These are phyloP conservation scores for Yponomeuta cagnagella DNA, from an alignment of 2,888 invertebrate species.

Conservation along the genomic window DNA sequence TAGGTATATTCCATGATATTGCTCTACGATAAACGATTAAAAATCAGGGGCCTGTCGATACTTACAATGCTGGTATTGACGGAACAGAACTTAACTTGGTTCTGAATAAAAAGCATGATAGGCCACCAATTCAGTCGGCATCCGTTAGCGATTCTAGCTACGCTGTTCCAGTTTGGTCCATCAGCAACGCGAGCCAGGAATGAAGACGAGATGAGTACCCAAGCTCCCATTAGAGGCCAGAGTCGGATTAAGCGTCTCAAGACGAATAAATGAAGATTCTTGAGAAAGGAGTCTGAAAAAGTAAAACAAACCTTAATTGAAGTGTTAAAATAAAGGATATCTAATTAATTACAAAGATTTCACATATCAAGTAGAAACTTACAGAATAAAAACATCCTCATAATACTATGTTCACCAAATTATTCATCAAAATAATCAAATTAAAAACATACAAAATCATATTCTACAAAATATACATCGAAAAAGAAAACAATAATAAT, in stretches of 20 bases:
- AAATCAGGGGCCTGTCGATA: no score
- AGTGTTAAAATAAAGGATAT: not conserved
- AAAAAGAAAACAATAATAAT: no score
- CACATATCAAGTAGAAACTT: no score
- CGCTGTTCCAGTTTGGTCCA: constrained; percentile 14
- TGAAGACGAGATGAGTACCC: constrained; percentile 15
- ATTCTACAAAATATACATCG: no score
- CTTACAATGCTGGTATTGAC: no score
- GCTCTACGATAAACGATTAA: no score
- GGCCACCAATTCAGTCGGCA: constrained; percentile 17
- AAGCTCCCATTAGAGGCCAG: constrained; percentile 14
- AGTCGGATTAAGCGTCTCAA: constrained; percentile 14
- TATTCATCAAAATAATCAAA: not conserved
- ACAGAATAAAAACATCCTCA: not conserved
- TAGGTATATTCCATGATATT: no score
- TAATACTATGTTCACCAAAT: not conserved
- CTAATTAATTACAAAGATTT: no score
- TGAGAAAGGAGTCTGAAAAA: constrained; percentile 29
- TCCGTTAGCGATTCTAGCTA: not conserved
- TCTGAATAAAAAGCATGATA: constrained; percentile 15
- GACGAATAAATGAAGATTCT: constrained; percentile 15
- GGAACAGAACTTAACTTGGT: constrained; percentile 30
- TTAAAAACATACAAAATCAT: no score
- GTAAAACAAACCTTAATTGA: not conserved
- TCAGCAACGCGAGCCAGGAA: constrained; percentile 14